Percentiles rank a stretch among this genome's conserved stretches.
Evolutionary conservation across 2,888 invertebrate genomes (phyloP).

Genomic region (Eumacrocentrus americanus): DNA sequence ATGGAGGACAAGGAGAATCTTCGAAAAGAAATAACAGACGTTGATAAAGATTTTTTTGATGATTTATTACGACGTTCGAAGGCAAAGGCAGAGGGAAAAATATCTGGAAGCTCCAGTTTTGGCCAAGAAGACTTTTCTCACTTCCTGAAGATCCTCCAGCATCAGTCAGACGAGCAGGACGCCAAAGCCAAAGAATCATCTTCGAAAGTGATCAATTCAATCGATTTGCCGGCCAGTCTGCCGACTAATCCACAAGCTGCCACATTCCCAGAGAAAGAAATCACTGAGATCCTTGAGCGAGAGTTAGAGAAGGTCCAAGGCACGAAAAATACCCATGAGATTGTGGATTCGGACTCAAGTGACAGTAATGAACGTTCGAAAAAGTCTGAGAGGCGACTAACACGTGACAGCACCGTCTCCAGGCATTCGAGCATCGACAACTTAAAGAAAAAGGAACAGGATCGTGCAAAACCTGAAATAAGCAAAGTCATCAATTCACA

Average conservation of each 20-base stretch:
- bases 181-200: neutral
- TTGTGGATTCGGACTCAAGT: conserved; percentile 42
- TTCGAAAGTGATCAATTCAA: neutral
- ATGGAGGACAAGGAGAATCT: conserved; percentile 50
- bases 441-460: conserved; percentile 22
- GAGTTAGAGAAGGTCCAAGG: conserved; percentile 40
- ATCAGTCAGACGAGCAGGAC: conserved; percentile 43
- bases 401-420: neutral
- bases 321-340: conserved; percentile 39
- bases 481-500: conserved; percentile 49
- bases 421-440: conserved; percentile 34
- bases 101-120: conserved; percentile 55
- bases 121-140: conserved; percentile 58
- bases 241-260: conserved; percentile 53
- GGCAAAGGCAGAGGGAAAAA: conserved; percentile 50
- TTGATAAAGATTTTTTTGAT: conserved; percentile 58
- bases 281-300: conserved; percentile 52
- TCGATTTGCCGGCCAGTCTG: neutral
- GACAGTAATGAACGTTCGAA: conserved; percentile 27
- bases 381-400: conserved; percentile 15
- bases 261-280: conserved; percentile 56
- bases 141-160: conserved; percentile 53
- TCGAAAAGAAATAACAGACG: conserved; percentile 56
- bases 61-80: conserved; percentile 49
- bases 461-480: conserved; percentile 25